Percentiles rank a stretch among this genome's conserved stretches.
phyloP scores from a whole-genome alignment of 2,113 vertebrate genomes.

The Hippoglossus stenolepis region DNA sequence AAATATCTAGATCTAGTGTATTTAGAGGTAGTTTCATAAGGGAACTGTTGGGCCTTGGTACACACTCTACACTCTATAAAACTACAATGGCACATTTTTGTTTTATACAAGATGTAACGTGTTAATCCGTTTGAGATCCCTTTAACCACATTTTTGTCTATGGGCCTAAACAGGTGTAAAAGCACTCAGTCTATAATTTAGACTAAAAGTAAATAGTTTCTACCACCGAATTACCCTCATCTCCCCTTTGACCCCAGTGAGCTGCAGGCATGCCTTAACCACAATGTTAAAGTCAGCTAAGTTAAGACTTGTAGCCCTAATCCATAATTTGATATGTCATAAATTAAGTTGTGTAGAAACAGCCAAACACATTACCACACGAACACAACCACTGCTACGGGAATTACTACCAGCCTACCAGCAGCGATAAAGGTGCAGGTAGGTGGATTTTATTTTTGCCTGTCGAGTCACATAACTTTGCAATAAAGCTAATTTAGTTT shows the following conservation, averaged over 20 bases:
- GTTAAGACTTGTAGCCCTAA: constrained; percentile 19
- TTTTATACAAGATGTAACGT: not conserved
- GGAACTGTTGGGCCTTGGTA: too few species aligned
- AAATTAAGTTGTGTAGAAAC: constrained; percentile 23
- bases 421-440: not conserved
- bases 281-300: constrained; percentile 12
- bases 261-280: constrained; percentile 47
- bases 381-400: not conserved
- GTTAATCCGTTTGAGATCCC: not conserved
- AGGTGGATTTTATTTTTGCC: too few species aligned
- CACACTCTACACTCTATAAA: too few species aligned
- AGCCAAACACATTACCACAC: constrained; percentile 10
- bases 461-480: too few species aligned
- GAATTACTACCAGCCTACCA: not conserved
- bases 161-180: not conserved
- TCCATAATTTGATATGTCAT: constrained; percentile 43
- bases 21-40: too few species aligned
- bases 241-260: constrained; percentile 43
- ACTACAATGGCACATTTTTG: too few species aligned
- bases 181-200: not conserved
- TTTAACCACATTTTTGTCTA: not conserved
- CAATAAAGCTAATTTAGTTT: too few species aligned
- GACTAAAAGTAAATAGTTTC: not conserved
- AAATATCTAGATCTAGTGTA: too few species aligned
- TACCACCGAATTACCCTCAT: constrained; percentile 21